Evolutionary conservation across 2,888 invertebrate species (phyloP), one percentile per base, ranked within the genome.

Genomic region (Exephanes ischioxanthus): DNA sequence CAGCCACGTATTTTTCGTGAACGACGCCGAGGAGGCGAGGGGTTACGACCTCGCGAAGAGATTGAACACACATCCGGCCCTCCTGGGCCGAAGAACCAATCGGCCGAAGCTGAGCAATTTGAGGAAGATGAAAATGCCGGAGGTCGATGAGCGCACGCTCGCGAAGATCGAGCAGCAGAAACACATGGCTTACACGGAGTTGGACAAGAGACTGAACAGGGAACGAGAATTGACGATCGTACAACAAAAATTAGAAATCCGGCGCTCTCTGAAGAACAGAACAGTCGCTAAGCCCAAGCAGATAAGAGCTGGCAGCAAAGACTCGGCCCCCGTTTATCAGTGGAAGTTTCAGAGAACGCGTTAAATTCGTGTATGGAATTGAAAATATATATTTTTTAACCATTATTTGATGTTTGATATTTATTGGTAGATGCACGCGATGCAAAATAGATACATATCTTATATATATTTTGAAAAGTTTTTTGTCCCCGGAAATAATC

Each of bases 301-400:
- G 88, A 90, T 98, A 0, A 95, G 95, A 78, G 92, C 93, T 6
- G 98, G 96, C 1, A 96, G 96, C 0, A 96, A 96, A 88, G 94
- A 95, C 16, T 93, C 96, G 0, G 96, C 98, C 0, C 97, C 98
- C 0, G 95, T 98, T 4, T 98, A 97, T 92, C 94, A 96, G 89
- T 98, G 98, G 95, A 96, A 96, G 88, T 97, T 96, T 91, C 96
- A 97, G 92, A 95, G 98, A 88, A 98, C 98, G 92, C 96, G 96
- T 94, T 98, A 94, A 19, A 16, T 63, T 63, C 5, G 16, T 33
- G 7, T 30, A 26, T 63, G 14, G 4, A 63, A 33, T 33, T 63
- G 6, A 33, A 63, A 16, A 33, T 63, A 30, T n/a, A 33, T 30
- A 0, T 16, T 16, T 63, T 26, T 16, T n/a, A 16, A 55, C 19